phyloP scores from a whole-genome alignment of 92 coral and sea anemone genomes.

The Meandrina meandrites region DNA sequence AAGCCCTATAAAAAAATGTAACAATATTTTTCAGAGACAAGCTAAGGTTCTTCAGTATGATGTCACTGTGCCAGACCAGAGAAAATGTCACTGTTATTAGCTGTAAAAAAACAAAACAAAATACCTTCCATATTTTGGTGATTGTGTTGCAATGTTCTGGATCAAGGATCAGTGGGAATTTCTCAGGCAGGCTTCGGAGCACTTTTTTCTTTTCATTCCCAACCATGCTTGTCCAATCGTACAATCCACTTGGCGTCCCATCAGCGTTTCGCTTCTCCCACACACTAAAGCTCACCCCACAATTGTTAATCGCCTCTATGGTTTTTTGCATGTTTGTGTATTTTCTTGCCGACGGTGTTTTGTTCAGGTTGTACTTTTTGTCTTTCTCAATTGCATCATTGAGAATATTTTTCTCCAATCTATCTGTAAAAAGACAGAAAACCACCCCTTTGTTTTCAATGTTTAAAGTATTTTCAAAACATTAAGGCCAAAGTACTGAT shows the following conservation, averaged over 20 bases:
- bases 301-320: constrained; percentile 28
- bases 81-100: constrained; percentile 8
- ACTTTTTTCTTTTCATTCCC: constrained; percentile 38
- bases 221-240: constrained; percentile 47
- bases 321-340: constrained; percentile 17
- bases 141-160: constrained; percentile 25
- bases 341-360: constrained; percentile 26
- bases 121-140: constrained; percentile 49
- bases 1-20: constrained; percentile 29
- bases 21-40: background rate
- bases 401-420: constrained; percentile 23
- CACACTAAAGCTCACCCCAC: constrained; percentile 39
- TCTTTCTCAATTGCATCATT: constrained; percentile 18
- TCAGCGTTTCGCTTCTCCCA: constrained; percentile 29
- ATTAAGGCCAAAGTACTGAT: background rate
- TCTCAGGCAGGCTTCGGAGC: constrained; percentile 14
- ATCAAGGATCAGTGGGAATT: constrained; percentile 32
- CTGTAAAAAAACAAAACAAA: background rate
- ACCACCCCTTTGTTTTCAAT: constrained; percentile 1
- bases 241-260: constrained; percentile 13
- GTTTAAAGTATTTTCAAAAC: background rate
- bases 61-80: constrained; percentile 22
- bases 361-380: constrained; percentile 4
- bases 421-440: constrained; percentile 32
- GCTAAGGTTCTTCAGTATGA: constrained; percentile 17